Conservation (phyloP, 2,888 invertebrate species). For the Dolichomitus sp. region DNA sequence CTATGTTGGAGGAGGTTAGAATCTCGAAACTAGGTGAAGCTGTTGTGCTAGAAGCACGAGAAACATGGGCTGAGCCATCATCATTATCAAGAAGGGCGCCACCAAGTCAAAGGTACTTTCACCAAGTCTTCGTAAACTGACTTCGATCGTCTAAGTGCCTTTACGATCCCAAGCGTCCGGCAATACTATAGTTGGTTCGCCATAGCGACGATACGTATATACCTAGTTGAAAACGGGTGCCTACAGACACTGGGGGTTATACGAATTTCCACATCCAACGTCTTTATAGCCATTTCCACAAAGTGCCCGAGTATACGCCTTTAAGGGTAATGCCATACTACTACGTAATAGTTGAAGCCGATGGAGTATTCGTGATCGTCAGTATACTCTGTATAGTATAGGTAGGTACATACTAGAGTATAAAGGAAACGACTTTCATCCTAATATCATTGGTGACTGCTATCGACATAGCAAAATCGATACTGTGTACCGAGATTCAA, state of each 20-base stretch:
- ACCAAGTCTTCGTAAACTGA: constrained; percentile 44
- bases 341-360: constrained; percentile 25
- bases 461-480: constrained; percentile 6
- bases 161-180: constrained; percentile 30
- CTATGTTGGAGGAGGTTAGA: not conserved
- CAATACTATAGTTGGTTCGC: constrained; percentile 1
- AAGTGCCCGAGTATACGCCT: constrained; percentile 3
- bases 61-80: constrained; percentile 36
- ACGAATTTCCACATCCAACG: constrained; percentile 25
- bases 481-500: not conserved
- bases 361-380: constrained; percentile 17
- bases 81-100: constrained; percentile 18
- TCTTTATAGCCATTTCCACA: constrained; percentile 28
- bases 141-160: constrained; percentile 49
- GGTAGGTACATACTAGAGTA: not conserved
- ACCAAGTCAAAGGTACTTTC: constrained; percentile 36
- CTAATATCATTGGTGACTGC: constrained; percentile 33
- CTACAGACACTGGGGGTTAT: not conserved
- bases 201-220: not conserved
- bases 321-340: constrained; percentile 13
- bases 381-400: constrained; percentile 13
- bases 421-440: constrained; percentile 22
- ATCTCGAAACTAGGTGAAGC: constrained; percentile 29
- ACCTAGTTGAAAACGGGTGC: constrained; percentile 3
- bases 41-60: constrained; percentile 1